Evolutionary conservation across 2,113 vertebrate genomes (phyloP).

Genomic region (Gnathonemus echidnorhynchus): DNA sequence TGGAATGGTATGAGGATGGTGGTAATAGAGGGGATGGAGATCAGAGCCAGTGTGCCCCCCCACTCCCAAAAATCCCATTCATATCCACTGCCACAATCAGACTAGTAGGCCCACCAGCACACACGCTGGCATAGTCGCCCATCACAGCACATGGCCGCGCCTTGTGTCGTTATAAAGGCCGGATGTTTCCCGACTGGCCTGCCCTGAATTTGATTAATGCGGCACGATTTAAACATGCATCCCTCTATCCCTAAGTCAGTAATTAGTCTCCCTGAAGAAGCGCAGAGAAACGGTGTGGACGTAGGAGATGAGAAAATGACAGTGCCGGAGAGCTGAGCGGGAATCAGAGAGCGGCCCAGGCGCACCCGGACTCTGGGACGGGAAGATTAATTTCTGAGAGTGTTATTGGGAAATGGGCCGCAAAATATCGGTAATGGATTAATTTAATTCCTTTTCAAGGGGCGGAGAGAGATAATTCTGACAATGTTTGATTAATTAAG

Average conservation of each 20-base stretch:
- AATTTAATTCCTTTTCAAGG: constrained; percentile 24
- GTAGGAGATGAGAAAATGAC: constrained; percentile 33
- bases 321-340: constrained; percentile 27
- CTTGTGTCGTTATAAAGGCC: constrained; percentile 34
- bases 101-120: neutral
- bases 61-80: neutral
- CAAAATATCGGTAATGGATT: constrained; percentile 30
- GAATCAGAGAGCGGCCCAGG: constrained; percentile 13
- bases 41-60: neutral
- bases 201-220: constrained; percentile 52
- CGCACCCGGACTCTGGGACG: constrained; percentile 11
- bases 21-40: neutral
- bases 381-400: constrained; percentile 29
- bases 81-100: neutral
- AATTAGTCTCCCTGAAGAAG: constrained; percentile 46
- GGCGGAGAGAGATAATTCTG: constrained; percentile 1
- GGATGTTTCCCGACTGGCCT: constrained; percentile 47
- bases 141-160: neutral
- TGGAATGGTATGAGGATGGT: neutral
- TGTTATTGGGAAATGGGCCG: constrained; percentile 23
- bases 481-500: constrained; percentile 20
- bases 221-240: constrained; percentile 43
- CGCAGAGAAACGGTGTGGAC: constrained; percentile 28
- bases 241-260: constrained; percentile 36
- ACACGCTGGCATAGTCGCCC: neutral